Conservation (phyloP, 1,140 invertebrate genomes). For the Drosophila nigrodunni region DNA sequence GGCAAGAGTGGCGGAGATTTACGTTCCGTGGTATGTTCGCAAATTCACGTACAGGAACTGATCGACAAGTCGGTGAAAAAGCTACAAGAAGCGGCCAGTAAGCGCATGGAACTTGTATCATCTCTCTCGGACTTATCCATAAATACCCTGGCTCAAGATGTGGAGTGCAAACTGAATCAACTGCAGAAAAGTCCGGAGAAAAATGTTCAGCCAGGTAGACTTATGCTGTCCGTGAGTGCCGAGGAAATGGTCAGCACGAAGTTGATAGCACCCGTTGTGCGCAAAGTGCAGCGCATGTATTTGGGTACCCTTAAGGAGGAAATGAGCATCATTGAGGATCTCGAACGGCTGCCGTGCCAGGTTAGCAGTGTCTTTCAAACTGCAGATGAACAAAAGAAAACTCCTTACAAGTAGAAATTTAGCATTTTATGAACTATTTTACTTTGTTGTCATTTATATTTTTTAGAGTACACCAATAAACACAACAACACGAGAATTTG, state of each 20-base stretch:
- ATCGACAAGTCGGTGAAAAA: slow-evolving; percentile 26
- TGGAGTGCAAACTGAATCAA: neutral
- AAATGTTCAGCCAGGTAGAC: neutral
- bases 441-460: slow-evolving; percentile 19
- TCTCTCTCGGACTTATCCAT: neutral
- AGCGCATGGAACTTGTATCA: neutral
- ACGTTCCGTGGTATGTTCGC: slow-evolving; percentile 51
- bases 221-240: neutral
- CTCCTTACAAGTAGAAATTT: neutral
- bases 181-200: neutral
- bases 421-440: neutral
- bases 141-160: neutral
- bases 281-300: slow-evolving; percentile 59
- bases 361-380: slow-evolving; percentile 40
- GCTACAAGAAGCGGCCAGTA: neutral
- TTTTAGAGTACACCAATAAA: slow-evolving; percentile 7
- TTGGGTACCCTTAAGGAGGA: slow-evolving; percentile 54
- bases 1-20: slow-evolving; percentile 58
- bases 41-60: slow-evolving; percentile 55
- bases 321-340: slow-evolving; percentile 55
- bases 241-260: slow-evolving; percentile 52
- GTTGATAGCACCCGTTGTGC: slow-evolving; percentile 58
- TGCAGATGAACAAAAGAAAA: neutral
- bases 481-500: slow-evolving; percentile 4
- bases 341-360: slow-evolving; percentile 47